phyloP scores from a whole-genome alignment of 2,113 vertebrate species.

The Agelaius tricolor region DNA sequence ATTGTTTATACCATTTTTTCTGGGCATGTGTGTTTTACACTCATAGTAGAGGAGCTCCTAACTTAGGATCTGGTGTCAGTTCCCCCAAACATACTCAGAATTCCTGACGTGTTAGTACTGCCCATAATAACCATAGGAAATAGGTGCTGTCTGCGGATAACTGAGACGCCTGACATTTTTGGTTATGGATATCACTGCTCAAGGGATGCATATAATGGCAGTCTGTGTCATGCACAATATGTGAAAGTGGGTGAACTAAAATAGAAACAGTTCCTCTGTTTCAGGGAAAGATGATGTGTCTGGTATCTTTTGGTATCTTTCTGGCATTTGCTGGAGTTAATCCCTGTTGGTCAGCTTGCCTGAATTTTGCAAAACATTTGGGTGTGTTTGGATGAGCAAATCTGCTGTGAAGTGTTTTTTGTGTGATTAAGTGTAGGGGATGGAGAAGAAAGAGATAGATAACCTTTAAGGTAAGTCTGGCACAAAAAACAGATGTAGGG shows the following conservation, averaged over 20 bases:
- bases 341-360: background rate
- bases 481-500: background rate
- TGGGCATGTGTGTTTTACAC: conserved; percentile 30
- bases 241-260: background rate
- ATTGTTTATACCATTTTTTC: background rate
- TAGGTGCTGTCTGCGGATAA: conserved; percentile 62
- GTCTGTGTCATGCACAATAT: background rate
- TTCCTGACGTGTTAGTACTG: conserved; percentile 61
- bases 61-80: conserved; percentile 19
- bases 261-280: background rate
- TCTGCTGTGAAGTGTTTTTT: background rate
- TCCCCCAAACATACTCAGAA: conserved; percentile 54
- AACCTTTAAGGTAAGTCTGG: background rate
- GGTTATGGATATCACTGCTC: background rate
- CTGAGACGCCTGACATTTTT: conserved; percentile 46
- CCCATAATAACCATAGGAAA: conserved; percentile 44
- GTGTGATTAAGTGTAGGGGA: background rate
- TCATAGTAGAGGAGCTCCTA: conserved; percentile 30
- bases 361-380: background rate
- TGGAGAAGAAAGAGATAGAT: background rate
- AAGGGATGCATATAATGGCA: background rate
- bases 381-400: background rate
- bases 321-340: background rate
- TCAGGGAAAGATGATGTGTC: background rate
- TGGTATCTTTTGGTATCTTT: background rate